phyloP scores from a whole-genome alignment of 2,888 invertebrate genomes.

The Alentia gelatinosa region DNA sequence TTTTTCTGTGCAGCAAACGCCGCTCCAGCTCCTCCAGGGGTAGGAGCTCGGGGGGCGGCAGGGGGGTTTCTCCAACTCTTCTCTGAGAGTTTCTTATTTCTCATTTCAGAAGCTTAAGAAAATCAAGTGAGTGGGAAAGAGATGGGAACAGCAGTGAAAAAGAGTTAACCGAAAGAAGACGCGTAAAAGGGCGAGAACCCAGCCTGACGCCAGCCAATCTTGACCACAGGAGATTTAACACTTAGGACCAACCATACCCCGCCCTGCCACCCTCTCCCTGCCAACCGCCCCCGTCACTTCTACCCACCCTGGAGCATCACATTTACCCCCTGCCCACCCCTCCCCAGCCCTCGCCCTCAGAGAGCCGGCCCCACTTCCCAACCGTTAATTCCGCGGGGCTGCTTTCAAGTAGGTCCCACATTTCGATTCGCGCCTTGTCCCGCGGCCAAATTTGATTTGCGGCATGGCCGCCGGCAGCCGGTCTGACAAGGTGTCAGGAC shows the following conservation, averaged over 20 bases:
- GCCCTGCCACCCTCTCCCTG: neutral
- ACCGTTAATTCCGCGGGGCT: neutral
- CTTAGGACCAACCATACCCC: neutral
- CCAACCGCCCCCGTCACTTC: neutral
- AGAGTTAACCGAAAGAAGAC: too few relatives aligned
- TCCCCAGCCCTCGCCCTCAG: neutral
- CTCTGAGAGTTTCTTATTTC: neutral
- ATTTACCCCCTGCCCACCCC: neutral
- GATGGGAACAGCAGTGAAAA: neutral
- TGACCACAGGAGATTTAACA: neutral
- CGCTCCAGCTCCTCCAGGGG: too few relatives aligned
- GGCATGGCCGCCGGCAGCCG: neutral
- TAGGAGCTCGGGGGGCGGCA: too few relatives aligned
- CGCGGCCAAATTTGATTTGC: constrained; percentile 3
- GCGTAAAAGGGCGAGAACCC: too few relatives aligned
- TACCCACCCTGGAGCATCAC: neutral
- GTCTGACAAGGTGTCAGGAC: neutral
- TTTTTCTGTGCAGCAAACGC: too few relatives aligned
- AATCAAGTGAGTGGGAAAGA: neutral
- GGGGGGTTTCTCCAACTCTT: too few relatives aligned
- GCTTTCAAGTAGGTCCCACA: constrained; percentile 4
- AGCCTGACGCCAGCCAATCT: too few relatives aligned
- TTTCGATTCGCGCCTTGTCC: constrained; percentile 12
- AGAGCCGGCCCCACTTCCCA: neutral
- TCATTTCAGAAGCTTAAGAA: neutral